Evolutionary conservation across 2,113 vertebrate species (phyloP).

Genomic region (Xiphophorus maculatus): DNA sequence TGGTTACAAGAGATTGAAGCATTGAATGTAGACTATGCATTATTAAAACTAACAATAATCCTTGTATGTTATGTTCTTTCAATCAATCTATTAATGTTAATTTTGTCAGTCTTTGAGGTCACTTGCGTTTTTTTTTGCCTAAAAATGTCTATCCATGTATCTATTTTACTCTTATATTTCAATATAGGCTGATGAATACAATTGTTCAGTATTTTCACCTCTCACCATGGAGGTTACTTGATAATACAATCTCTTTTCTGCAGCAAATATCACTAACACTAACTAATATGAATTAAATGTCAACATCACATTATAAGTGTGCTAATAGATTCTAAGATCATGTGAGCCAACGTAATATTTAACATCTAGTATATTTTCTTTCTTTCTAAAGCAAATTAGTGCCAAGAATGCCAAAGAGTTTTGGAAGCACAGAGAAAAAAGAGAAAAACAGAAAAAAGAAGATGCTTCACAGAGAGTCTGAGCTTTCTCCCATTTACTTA

Average conservation of each 20-base stretch:
- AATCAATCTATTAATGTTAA: conserved; percentile 4
- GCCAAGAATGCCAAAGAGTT: background rate
- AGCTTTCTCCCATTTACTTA: too few species aligned
- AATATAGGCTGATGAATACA: background rate
- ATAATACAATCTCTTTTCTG: background rate
- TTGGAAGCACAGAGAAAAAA: background rate
- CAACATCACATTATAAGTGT: background rate
- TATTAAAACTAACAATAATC: background rate
- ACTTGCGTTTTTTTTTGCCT: background rate
- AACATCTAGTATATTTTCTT: background rate
- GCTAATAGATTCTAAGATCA: background rate
- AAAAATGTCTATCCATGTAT: background rate
- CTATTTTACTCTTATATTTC: background rate
- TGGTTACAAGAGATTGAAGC: conserved; percentile 35
- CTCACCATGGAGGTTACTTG: background rate
- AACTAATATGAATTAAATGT: background rate
- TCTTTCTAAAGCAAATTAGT: background rate
- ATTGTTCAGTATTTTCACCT: background rate
- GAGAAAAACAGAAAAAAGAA: background rate
- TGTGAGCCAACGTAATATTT: background rate
- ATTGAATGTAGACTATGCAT: conserved; percentile 20
- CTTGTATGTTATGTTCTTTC: background rate
- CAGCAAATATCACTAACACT: background rate
- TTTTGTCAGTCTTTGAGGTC: background rate
- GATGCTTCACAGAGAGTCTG: background rate